Evolutionary conservation across 2,888 invertebrate species (phyloP).

Genomic region (Rhorus exstirpatorius): DNA sequence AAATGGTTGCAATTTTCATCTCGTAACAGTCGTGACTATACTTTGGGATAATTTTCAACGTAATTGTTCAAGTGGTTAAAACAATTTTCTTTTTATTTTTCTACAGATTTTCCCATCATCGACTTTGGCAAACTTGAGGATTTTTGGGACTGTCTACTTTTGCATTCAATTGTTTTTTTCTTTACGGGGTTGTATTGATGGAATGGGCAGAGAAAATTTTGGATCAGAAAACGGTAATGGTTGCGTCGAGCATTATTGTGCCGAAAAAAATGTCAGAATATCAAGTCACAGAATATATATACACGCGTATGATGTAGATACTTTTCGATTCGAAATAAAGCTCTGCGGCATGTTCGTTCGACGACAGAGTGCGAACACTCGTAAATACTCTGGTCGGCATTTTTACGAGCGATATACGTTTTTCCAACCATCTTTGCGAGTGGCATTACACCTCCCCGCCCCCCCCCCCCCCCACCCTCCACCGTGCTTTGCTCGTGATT

Average conservation of each 20-base stretch:
- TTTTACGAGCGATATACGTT: slow-evolving; percentile 81
- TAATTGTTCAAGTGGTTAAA: too few species aligned
- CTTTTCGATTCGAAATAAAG: slow-evolving; percentile 68
- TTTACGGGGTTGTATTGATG: too few species aligned
- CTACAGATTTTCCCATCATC: too few species aligned
- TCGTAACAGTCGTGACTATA: too few species aligned
- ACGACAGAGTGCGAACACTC: slow-evolving; percentile 69
- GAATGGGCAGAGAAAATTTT: slow-evolving; percentile 10
- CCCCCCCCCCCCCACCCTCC: slow-evolving; percentile 1
- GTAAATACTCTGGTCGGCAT: slow-evolving; percentile 79
- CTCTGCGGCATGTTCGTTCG: slow-evolving; percentile 37
- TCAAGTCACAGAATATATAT: slow-evolving; percentile 31
- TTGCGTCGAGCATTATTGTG: slow-evolving; percentile 39
- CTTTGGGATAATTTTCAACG: too few species aligned
- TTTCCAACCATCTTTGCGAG: slow-evolving; percentile 68
- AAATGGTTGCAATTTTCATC: too few species aligned
- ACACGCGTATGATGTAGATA: slow-evolving; percentile 26
- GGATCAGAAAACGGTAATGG: slow-evolving; percentile 18
- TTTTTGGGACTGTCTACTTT: too few species aligned
- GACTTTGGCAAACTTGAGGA: too few species aligned
- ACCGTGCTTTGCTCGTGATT: slow-evolving; percentile 79
- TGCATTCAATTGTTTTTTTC: too few species aligned
- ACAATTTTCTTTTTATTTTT: too few species aligned
- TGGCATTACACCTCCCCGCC: slow-evolving; percentile 39
- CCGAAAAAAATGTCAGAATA: slow-evolving; percentile 21